Percentiles rank a stretch among this genome's conserved stretches.
phyloP scores from a whole-genome alignment of 2,797 vertebrate genomes.

The Periophthalmus magnuspinnatus region DNA sequence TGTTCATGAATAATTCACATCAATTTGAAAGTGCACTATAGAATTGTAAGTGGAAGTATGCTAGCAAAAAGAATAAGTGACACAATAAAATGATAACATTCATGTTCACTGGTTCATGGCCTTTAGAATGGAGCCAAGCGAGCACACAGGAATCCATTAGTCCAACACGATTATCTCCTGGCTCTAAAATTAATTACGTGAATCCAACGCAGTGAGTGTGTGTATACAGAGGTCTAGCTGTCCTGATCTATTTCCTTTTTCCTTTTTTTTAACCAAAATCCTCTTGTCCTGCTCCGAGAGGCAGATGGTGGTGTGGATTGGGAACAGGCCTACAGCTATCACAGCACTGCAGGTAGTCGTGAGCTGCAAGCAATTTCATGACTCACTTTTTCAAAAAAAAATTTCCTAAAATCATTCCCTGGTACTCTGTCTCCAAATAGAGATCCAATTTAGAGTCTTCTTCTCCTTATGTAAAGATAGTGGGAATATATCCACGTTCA shows the following conservation, averaged over 20 bases:
- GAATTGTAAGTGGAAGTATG: conserved; percentile 39
- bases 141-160: conserved; percentile 76
- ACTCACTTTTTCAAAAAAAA: conserved; percentile 22
- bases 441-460: neutral
- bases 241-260: conserved; percentile 40
- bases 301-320: conserved; percentile 51
- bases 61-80: conserved; percentile 39
- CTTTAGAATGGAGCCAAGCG: conserved; percentile 55
- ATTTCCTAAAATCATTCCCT: conserved; percentile 25
- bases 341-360: conserved; percentile 33
- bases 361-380: conserved; percentile 24
- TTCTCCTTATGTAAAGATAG: neutral
- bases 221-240: conserved; percentile 44
- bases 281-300: conserved; percentile 55
- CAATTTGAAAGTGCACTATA: conserved; percentile 2
- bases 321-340: conserved; percentile 34
- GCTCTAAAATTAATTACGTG: conserved; percentile 78
- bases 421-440: conserved; percentile 11
- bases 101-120: conserved; percentile 65
- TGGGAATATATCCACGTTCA: neutral
- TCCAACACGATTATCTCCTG: conserved; percentile 78
- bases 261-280: conserved; percentile 58
- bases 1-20: conserved; percentile 4
- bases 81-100: conserved; percentile 63
- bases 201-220: conserved; percentile 46